A percentile compares a stretch with the other conserved stretches of the same genome.
Evolutionary conservation across 2,113 vertebrate species (phyloP).

Genomic region (Ciconia boyciana): DNA sequence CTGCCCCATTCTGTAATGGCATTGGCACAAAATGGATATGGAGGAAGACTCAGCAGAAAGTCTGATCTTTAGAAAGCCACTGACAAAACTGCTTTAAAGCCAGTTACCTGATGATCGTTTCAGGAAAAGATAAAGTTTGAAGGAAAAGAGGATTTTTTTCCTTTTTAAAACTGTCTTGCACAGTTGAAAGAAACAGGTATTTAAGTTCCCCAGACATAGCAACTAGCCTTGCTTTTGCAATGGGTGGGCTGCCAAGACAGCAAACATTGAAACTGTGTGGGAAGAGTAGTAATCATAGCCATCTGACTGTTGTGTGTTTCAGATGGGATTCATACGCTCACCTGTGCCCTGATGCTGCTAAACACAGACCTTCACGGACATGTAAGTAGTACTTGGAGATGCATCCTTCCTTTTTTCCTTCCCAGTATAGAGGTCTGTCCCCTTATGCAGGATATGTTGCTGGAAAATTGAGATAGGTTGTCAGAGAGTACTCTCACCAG

Average conservation of each 20-base stretch:
- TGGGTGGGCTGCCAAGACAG: background rate
- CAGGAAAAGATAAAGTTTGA: background rate
- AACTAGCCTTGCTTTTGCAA: background rate
- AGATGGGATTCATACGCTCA: constrained; percentile 81
- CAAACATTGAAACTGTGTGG: rapidly evolving
- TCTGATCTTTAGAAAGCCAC: background rate
- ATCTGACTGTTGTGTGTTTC: constrained; percentile 37
- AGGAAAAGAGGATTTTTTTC: background rate
- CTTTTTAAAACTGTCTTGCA: background rate
- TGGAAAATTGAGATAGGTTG: background rate
- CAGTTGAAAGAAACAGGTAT: background rate
- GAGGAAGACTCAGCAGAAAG: background rate
- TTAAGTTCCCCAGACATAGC: background rate
- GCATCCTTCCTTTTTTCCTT: background rate
- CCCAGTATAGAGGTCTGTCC: background rate
- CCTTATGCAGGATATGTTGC: background rate
- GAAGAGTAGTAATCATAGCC: background rate
- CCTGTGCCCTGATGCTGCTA: constrained; percentile 82
- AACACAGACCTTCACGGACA: constrained; percentile 82
- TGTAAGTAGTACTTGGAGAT: constrained; percentile 61
- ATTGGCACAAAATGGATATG: background rate
- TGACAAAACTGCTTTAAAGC: background rate
- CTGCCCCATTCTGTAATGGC: background rate
- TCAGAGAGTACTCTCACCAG: background rate
- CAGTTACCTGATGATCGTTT: background rate